Conservation (phyloP, 2,797 vertebrate species). For the Hypotaenidia okinawae region DNA sequence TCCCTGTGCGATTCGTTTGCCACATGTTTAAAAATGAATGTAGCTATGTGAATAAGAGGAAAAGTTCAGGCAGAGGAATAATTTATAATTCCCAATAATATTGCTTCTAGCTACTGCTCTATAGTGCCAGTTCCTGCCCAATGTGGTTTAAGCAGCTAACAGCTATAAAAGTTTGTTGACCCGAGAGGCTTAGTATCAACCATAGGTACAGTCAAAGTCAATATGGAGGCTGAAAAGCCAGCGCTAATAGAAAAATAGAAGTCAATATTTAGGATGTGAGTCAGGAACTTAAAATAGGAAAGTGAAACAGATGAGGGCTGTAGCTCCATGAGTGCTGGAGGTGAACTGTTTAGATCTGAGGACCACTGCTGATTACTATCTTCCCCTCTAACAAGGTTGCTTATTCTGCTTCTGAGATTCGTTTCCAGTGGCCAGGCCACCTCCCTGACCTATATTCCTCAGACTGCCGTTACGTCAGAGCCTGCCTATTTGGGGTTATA, state of each 20-base stretch:
- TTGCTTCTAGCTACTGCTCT: conserved; percentile 69
- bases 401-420: conserved; percentile 62
- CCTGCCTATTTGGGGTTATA: conserved; percentile 64
- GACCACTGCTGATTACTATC: conserved; percentile 73
- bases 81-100: conserved; percentile 66
- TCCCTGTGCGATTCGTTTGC: conserved; percentile 23
- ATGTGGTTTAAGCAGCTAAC: conserved; percentile 77
- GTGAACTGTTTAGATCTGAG: conserved; percentile 72
- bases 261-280: conserved; percentile 82
- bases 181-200: conserved; percentile 82
- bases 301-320: conserved; percentile 76
- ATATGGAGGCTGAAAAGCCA: conserved; percentile 80
- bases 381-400: conserved; percentile 71
- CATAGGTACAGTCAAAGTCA: conserved; percentile 82
- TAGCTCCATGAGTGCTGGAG: conserved; percentile 73
- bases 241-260: conserved; percentile 83
- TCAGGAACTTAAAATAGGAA: conserved; percentile 81
- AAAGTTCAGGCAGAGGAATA: conserved; percentile 66
- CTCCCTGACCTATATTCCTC: conserved; percentile 78
- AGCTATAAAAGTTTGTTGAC: conserved; percentile 84
- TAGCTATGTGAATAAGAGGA: conserved; percentile 65
- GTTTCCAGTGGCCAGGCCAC: conserved; percentile 62
- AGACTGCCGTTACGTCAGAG: conserved; percentile 63
- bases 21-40: conserved; percentile 68
- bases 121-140: conserved; percentile 73